Conservation (phyloP, 2,797 vertebrate species). For the Peromyscus aztecus region DNA sequence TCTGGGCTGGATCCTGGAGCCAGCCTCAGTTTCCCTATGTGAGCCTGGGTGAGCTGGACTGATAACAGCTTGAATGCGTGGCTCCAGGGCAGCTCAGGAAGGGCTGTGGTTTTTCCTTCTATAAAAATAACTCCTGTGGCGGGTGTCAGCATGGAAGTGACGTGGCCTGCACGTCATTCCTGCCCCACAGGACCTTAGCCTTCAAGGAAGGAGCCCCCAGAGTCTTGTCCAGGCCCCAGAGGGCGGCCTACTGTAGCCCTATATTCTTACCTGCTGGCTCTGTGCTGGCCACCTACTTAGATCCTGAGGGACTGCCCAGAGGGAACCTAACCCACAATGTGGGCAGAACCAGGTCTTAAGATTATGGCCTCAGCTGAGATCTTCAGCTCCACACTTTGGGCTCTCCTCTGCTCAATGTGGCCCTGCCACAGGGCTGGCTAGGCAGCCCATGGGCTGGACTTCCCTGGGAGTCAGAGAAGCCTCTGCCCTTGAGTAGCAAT, state of each 20-base stretch:
- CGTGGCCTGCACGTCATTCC: neutral
- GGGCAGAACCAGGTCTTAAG: neutral
- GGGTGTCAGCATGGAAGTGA: slow-evolving; percentile 54
- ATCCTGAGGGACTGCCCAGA: neutral
- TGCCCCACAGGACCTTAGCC: neutral
- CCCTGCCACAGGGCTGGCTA: neutral
- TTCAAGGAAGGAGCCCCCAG: neutral
- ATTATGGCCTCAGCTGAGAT: neutral
- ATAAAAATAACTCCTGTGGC: slow-evolving; percentile 59
- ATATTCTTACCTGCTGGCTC: too few relatives aligned
- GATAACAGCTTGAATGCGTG: fast-evolving
- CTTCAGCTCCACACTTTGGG: neutral
- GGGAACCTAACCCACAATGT: fast-evolving
- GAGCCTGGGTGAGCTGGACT: neutral
- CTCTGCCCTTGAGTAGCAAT: neutral
- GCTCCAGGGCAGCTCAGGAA: slow-evolving; percentile 59
- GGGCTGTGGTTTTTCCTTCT: slow-evolving; percentile 68
- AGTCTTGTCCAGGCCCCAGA: neutral
- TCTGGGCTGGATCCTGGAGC: fast-evolving
- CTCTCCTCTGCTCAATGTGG: fast-evolving
- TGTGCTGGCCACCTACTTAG: neutral
- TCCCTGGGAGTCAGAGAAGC: too few relatives aligned
- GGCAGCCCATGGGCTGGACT: fast-evolving
- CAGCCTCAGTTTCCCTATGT: neutral
- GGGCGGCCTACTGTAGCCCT: neutral